These are phyloP conservation scores for Dynastes hyllus DNA, from an alignment of 2,888 invertebrate genomes.

Conservation along the genomic window DNA sequence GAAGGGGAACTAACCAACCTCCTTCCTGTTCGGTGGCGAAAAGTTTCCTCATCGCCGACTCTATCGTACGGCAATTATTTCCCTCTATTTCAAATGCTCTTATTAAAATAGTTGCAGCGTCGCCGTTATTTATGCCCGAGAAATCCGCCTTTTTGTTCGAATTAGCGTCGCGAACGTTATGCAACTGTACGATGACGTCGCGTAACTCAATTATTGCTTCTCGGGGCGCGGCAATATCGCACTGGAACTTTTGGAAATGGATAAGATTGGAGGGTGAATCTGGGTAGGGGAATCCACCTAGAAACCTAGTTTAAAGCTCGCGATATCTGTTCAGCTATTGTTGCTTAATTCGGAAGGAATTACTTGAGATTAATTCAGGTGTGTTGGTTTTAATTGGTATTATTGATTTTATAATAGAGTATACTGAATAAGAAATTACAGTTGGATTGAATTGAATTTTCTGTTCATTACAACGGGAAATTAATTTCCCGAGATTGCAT, in stretches of 20 bases:
- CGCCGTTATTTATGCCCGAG: constrained; percentile 18
- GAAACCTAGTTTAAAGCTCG: too few species aligned
- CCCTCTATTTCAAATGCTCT: constrained; percentile 15
- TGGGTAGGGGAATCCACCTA: too few species aligned
- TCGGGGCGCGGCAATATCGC: constrained; percentile 16
- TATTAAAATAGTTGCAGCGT: constrained; percentile 25
- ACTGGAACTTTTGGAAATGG: not conserved
- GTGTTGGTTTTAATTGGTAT: too few species aligned
- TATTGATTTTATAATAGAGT: too few species aligned
- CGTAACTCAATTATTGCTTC: constrained; percentile 34
- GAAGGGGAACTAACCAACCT: constrained; percentile 9
- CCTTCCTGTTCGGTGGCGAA: constrained; percentile 3
- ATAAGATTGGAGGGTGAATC: not conserved
- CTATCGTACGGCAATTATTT: constrained; percentile 19
- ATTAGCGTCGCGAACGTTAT: constrained; percentile 32
- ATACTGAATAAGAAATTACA: too few species aligned
- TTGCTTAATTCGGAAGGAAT: too few species aligned
- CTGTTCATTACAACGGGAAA: too few species aligned
- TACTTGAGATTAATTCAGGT: too few species aligned
- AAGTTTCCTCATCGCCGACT: constrained; percentile 5
- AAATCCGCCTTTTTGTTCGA: constrained; percentile 26
- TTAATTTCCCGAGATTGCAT: too few species aligned
- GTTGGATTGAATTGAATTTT: too few species aligned
- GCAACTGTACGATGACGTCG: not conserved
- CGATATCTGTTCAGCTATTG: too few species aligned